phyloP scores from a whole-genome alignment of 2,113 vertebrate genomes.

The Hydrolagus affinis region DNA sequence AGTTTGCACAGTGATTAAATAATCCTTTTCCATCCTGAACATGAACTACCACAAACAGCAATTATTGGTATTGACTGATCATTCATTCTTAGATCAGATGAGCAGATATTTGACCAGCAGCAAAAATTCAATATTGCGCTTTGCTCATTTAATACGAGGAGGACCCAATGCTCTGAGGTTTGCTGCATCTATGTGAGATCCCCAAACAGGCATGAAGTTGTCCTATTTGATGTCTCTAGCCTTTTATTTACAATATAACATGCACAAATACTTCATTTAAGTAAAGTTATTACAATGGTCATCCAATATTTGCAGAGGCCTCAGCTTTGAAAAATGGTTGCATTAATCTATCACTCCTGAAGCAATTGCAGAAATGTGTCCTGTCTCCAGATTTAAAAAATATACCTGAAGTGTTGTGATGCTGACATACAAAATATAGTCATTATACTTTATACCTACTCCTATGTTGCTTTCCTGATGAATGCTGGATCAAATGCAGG shows the following conservation, averaged over 20 bases:
- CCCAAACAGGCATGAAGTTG: too few relatives aligned
- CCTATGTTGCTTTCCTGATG: too few relatives aligned
- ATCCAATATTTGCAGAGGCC: not conserved
- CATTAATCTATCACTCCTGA: not conserved
- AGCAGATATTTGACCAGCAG: not conserved
- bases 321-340: not conserved
- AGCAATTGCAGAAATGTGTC: not conserved
- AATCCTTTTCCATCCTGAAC: not conserved
- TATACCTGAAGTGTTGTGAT: too few relatives aligned
- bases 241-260: not conserved
- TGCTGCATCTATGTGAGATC: too few relatives aligned
- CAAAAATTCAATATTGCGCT: not conserved
- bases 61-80: not conserved
- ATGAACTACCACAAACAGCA: not conserved
- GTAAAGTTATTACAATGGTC: not conserved
- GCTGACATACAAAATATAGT: too few relatives aligned
- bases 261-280: not conserved
- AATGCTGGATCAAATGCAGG: too few relatives aligned
- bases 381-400: not conserved
- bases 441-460: too few relatives aligned
- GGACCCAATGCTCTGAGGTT: too few relatives aligned
- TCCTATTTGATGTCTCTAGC: not conserved
- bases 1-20: not conserved
- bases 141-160: not conserved
- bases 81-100: not conserved